phyloP scores from a whole-genome alignment of 64 coral and sea anemone species.

The Montipora sp. region DNA sequence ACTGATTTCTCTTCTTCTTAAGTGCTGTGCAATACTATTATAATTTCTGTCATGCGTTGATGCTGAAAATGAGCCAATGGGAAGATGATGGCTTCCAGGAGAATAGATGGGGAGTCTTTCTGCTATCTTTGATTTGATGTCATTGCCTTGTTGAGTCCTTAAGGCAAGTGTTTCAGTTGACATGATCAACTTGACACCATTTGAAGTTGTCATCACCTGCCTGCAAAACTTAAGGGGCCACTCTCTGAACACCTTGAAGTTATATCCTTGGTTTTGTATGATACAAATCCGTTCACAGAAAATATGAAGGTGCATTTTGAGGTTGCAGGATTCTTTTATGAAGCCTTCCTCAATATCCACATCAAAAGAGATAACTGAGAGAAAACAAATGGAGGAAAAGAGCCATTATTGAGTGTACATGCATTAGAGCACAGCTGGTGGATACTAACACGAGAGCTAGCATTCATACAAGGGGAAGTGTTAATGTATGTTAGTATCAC shows the following conservation, averaged over 20 bases:
- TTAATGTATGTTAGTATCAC: too few relatives aligned
- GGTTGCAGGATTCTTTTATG: not conserved
- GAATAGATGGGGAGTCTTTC: not conserved
- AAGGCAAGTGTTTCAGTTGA: not conserved
- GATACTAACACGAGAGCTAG: too few relatives aligned
- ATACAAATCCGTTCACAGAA: slow-evolving; percentile 16
- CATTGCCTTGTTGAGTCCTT: slow-evolving; percentile 4
- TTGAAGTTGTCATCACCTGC: too few relatives aligned
- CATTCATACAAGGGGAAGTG: too few relatives aligned
- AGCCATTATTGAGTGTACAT: not conserved
- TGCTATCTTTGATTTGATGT: not conserved
- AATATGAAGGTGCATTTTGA: slow-evolving; percentile 17
- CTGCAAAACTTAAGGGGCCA: not conserved
- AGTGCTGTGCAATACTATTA: not conserved
- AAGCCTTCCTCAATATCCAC: not conserved
- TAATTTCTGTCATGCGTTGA: not conserved
- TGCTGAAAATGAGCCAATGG: not conserved
- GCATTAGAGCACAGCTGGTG: too few relatives aligned
- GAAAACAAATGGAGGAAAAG: not conserved
- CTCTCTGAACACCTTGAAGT: slow-evolving; percentile 7
- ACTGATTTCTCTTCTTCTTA: not conserved
- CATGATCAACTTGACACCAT: not conserved
- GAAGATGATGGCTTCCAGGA: not conserved
- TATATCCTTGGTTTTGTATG: slow-evolving; percentile 10
- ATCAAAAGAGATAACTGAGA: slow-evolving; percentile 18